Evolutionary conservation across 2,888 invertebrate genomes (phyloP).

Genomic region (Cryptus armator): DNA sequence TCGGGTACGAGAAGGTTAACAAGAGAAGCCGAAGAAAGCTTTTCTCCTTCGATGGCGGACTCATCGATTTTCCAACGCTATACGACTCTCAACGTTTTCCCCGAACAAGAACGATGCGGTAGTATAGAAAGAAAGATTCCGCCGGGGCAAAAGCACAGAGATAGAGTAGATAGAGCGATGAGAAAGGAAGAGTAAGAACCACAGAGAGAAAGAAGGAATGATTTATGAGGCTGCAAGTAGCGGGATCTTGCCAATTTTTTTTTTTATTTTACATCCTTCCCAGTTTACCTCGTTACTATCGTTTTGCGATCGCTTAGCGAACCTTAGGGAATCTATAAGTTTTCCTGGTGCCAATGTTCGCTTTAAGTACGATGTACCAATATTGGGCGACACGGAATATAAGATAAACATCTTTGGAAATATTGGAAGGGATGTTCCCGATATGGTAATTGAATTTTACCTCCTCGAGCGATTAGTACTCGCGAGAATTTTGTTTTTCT

Average conservation of each 20-base stretch:
- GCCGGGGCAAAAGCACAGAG: neutral
- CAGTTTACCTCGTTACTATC: constrained; percentile 56
- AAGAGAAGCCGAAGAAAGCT: neutral
- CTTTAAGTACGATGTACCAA: constrained; percentile 27
- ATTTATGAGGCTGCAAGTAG: constrained; percentile 72
- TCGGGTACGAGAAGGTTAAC: neutral
- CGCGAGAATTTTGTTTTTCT: neutral
- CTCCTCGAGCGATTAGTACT: neutral
- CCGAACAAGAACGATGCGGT: constrained; percentile 3
- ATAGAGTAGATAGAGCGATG: constrained; percentile 16
- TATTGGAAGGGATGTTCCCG: neutral
- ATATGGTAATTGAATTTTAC: neutral
- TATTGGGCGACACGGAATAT: neutral
- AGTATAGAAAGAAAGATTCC: neutral
- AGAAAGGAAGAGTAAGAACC: constrained; percentile 17
- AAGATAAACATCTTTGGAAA: neutral
- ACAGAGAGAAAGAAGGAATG: constrained; percentile 55
- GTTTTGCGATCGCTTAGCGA: constrained; percentile 49
- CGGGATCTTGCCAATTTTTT: constrained; percentile 68
- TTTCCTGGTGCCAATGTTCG: neutral
- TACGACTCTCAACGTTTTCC: constrained; percentile 3
- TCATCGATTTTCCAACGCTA: constrained; percentile 17
- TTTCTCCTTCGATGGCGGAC: constrained; percentile 21
- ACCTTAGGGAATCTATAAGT: constrained; percentile 39
- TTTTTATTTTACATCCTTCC: constrained; percentile 15